phyloP scores from a whole-genome alignment of 1,140 invertebrate species.

The Lethocerus indicus region DNA sequence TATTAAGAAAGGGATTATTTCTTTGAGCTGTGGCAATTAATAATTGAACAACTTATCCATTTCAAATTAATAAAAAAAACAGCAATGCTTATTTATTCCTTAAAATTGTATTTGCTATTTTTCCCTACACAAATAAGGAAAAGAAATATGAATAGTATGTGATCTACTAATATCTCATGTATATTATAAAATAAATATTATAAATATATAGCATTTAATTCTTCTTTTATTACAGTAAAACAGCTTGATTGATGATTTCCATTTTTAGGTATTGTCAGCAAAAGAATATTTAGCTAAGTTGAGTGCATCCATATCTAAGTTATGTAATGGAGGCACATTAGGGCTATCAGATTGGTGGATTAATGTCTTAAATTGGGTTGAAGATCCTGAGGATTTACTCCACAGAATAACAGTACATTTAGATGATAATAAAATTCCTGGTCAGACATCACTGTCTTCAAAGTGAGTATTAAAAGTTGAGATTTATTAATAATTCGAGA shows the following conservation, averaged over 20 bases:
- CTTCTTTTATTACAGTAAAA: too few relatives aligned
- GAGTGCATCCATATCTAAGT: neutral
- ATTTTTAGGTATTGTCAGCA: slow-evolving; percentile 1
- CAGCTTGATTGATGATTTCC: neutral
- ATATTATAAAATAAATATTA: neutral
- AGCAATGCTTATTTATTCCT: too few relatives aligned
- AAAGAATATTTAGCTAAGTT: slow-evolving; percentile 3
- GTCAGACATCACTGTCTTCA: neutral
- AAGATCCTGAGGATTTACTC: slow-evolving; percentile 14
- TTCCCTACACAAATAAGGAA: too few relatives aligned
- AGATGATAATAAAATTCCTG: slow-evolving; percentile 9
- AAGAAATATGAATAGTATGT: too few relatives aligned
- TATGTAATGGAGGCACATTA: slow-evolving; percentile 5
- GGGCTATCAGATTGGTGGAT: slow-evolving; percentile 17
- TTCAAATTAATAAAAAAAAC: too few relatives aligned
- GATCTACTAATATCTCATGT: too few relatives aligned
- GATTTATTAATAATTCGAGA: neutral
- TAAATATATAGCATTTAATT: too few relatives aligned
- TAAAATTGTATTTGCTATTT: too few relatives aligned
- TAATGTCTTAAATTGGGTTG: slow-evolving; percentile 10
- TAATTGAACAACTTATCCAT: too few relatives aligned
- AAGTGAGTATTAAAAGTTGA: slow-evolving; percentile 1
- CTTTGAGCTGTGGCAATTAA: too few relatives aligned
- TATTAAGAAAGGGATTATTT: too few relatives aligned
- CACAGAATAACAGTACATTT: slow-evolving; percentile 11